These are phyloP conservation scores for Empidonax traillii DNA, from an alignment of 2,113 vertebrate species.

Conservation along the genomic window DNA sequence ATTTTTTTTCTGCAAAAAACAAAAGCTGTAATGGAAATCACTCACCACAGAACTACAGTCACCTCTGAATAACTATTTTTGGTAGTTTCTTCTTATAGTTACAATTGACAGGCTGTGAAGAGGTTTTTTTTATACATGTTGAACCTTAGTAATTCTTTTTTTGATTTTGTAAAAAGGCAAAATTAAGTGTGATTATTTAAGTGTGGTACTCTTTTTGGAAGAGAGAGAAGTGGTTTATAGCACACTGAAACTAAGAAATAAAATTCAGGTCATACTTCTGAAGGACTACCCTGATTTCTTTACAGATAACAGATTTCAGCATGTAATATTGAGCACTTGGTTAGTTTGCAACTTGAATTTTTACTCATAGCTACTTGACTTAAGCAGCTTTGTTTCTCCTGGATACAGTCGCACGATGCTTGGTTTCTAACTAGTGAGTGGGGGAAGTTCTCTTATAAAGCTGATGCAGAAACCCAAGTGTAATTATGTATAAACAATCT, in stretches of 20 bases:
- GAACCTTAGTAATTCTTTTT: not conserved
- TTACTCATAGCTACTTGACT: not conserved
- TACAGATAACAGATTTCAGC: constrained; percentile 1
- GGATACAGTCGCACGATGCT: fast-evolving
- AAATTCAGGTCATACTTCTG: constrained; percentile 16
- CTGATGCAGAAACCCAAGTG: not conserved
- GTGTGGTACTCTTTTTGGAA: not conserved
- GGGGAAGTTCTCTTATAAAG: not conserved
- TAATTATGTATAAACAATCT: not conserved
- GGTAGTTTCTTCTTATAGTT: constrained; percentile 11
- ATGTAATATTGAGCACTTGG: not conserved
- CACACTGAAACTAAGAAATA: constrained; percentile 15
- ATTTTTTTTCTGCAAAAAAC: not conserved
- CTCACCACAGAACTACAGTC: constrained; percentile 25
- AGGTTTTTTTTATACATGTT: not conserved
- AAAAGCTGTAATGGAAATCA: not conserved
- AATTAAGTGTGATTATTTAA: constrained; percentile 48
- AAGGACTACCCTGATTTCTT: constrained; percentile 19
- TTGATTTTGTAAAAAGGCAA: constrained; percentile 15
- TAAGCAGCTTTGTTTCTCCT: constrained; percentile 18
- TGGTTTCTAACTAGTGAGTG: not conserved
- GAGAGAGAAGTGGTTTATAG: not conserved
- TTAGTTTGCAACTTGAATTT: constrained; percentile 42
- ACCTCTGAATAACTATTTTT: constrained; percentile 37
- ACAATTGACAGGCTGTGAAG: constrained; percentile 41